A percentile compares a stretch with the other conserved stretches of the same genome.
phyloP scores from a whole-genome alignment of 2,797 vertebrate genomes.

The Pseudochirops corinnae region DNA sequence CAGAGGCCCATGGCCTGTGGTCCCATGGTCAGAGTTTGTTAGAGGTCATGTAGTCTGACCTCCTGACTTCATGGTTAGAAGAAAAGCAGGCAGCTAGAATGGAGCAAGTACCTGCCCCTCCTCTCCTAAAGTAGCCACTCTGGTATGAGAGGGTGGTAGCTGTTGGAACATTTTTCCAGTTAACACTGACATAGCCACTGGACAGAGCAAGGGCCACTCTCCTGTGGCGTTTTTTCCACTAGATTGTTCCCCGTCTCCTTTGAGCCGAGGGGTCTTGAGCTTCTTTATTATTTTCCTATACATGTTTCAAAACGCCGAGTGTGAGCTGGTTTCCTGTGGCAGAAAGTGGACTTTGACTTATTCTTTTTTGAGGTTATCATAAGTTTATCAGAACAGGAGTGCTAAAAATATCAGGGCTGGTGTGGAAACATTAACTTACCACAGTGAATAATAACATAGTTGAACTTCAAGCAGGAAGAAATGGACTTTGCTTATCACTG shows the following conservation, averaged over 20 bases:
- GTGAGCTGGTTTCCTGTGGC: slow-evolving; percentile 80
- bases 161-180: slow-evolving; percentile 72
- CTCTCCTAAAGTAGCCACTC: no score
- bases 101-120: neutral
- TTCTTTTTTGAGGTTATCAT: slow-evolving; percentile 77
- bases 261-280: slow-evolving; percentile 63
- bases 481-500: slow-evolving; percentile 36
- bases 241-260: slow-evolving; percentile 61
- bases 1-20: neutral
- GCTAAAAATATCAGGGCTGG: slow-evolving; percentile 75
- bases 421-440: slow-evolving; percentile 70
- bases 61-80: neutral
- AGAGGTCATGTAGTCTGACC: neutral
- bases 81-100: neutral
- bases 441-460: slow-evolving; percentile 53
- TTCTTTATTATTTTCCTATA: slow-evolving; percentile 76
- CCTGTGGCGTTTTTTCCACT: slow-evolving; percentile 71
- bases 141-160: neutral
- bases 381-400: slow-evolving; percentile 77
- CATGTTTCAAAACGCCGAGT: slow-evolving; percentile 76
- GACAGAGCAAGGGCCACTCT: slow-evolving; percentile 38
- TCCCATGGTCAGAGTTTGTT: no score
- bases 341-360: slow-evolving; percentile 79
- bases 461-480: slow-evolving; percentile 40
- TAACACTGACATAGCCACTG: slow-evolving; percentile 58